Evolutionary conservation across 2,113 vertebrate species (phyloP).

Genomic region (Pseudolaguvia tuberculata): DNA sequence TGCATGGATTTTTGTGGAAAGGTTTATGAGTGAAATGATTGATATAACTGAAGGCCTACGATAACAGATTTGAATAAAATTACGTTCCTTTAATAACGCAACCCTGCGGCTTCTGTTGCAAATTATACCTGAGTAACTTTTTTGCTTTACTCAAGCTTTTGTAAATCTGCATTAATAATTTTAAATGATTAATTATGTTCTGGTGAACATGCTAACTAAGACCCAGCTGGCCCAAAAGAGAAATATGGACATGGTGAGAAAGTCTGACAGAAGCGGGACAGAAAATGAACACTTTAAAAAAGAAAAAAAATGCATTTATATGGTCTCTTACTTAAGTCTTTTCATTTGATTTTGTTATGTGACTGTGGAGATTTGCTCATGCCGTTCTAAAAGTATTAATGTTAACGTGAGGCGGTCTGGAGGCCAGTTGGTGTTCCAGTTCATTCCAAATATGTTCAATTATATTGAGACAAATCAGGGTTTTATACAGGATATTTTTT

Average conservation of each 20-base stretch:
- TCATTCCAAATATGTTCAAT: too few species aligned
- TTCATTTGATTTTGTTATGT: too few species aligned
- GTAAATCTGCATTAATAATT: neutral
- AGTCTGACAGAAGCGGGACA: neutral
- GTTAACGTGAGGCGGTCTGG: too few species aligned
- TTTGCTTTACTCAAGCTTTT: neutral
- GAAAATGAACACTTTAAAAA: neutral
- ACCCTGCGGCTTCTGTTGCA: neutral
- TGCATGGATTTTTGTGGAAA: neutral
- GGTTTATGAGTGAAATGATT: neutral
- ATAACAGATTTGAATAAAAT: neutral
- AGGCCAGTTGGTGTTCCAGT: too few species aligned
- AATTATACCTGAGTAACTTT: neutral
- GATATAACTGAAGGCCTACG: neutral
- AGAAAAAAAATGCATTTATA: neutral
- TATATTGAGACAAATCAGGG: too few species aligned
- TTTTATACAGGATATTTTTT: too few species aligned
- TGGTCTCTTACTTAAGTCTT: too few species aligned
- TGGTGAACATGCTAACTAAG: neutral
- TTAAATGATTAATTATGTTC: slow-evolving; percentile 18
- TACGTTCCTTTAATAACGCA: neutral
- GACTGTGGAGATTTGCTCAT: too few species aligned
- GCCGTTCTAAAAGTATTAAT: too few species aligned
- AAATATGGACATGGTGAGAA: neutral
- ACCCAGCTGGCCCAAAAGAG: neutral